phyloP scores from a whole-genome alignment of 2,113 vertebrate genomes.

The Ahaetulla prasina region DNA sequence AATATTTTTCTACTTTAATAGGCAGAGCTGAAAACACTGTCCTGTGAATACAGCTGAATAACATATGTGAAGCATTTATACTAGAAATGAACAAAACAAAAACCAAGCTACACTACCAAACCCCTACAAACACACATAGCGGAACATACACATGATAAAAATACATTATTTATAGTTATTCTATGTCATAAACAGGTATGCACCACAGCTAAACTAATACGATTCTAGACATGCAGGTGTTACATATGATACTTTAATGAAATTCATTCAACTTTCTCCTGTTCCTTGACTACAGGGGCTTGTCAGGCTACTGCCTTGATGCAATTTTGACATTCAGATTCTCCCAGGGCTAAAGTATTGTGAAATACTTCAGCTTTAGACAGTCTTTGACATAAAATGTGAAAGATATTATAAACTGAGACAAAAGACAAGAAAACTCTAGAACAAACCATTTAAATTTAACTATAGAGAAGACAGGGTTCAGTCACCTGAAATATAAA shows the following conservation, averaged over 20 bases:
- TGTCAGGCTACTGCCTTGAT: not conserved
- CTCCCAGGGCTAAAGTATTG: not conserved
- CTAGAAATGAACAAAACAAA: not conserved
- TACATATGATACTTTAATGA: not conserved
- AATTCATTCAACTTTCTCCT: not conserved
- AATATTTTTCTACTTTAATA: not conserved
- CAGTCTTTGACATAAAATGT: constrained; percentile 16
- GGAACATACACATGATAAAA: not conserved
- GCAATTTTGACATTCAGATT: not conserved
- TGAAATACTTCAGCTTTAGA: constrained; percentile 11
- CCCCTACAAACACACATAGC: not conserved
- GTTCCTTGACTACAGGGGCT: not conserved
- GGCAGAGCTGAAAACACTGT: not conserved
- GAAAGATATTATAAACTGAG: constrained; percentile 39
- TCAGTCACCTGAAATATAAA: not conserved
- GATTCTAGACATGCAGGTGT: not conserved
- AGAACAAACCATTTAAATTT: constrained; percentile 13
- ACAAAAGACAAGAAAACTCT: not conserved
- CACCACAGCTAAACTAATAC: not conserved
- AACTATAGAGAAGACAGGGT: not conserved
- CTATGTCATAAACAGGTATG: not conserved
- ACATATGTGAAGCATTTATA: not conserved
- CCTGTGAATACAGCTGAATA: not conserved
- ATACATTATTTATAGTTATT: not conserved
- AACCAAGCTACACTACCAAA: not conserved